Evolutionary conservation across 2,113 vertebrate genomes (phyloP).

Genomic region (Equus przewalskii): DNA sequence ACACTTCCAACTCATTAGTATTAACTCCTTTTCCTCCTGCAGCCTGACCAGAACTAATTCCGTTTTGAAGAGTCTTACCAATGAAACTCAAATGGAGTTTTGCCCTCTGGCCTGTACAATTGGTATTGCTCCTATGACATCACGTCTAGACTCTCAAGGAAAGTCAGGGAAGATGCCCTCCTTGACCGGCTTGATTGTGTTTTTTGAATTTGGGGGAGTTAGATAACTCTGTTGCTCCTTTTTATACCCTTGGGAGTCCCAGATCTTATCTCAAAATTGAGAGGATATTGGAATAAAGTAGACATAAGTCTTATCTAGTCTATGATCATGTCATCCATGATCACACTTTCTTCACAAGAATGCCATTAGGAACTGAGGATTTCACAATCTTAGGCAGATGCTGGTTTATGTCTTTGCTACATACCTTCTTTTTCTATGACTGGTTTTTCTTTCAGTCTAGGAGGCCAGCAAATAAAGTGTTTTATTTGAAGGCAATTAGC

Average conservation of each 20-base stretch:
- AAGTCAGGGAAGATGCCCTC: background rate
- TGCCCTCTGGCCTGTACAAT: background rate
- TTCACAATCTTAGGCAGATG: background rate
- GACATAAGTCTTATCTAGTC: background rate
- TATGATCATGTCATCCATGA: background rate
- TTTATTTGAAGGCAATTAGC: slow-evolving; percentile 4
- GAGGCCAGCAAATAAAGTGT: background rate
- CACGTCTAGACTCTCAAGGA: slow-evolving; percentile 34
- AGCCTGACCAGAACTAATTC: slow-evolving; percentile 50
- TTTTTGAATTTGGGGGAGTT: background rate
- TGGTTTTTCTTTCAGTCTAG: background rate
- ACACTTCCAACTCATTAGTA: slow-evolving; percentile 30
- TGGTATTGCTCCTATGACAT: slow-evolving; percentile 8
- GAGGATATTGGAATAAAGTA: background rate
- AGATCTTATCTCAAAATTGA: slow-evolving; percentile 52
- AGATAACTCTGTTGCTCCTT: background rate
- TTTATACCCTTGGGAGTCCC: background rate
- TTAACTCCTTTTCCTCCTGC: slow-evolving; percentile 45
- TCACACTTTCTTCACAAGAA: background rate
- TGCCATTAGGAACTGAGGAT: background rate
- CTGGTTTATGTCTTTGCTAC: background rate
- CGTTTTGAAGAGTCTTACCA: slow-evolving; percentile 21
- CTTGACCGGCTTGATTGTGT: background rate
- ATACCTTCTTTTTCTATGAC: background rate
- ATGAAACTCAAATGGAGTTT: slow-evolving; percentile 54